These are phyloP conservation scores for Apodemia zela DNA, from an alignment of 2,888 invertebrate genomes.

Conservation along the genomic window DNA sequence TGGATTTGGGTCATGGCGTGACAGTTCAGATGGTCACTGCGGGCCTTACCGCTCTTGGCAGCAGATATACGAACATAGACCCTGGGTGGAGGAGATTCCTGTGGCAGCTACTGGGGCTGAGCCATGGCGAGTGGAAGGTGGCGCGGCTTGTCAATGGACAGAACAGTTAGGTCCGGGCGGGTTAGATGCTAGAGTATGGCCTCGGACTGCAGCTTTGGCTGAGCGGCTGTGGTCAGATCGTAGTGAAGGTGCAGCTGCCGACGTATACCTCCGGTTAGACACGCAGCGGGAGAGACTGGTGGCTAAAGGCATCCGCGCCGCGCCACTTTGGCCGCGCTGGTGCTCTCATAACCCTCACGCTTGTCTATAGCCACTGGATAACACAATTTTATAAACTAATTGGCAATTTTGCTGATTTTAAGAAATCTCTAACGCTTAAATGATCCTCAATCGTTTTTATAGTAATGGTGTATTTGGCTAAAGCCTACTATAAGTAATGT, in stretches of 20 bases:
- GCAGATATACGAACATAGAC: slow-evolving; percentile 90
- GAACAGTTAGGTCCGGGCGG: slow-evolving; percentile 89
- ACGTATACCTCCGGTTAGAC: slow-evolving; percentile 85
- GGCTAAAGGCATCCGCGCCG: slow-evolving; percentile 82
- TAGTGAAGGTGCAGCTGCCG: slow-evolving; percentile 72
- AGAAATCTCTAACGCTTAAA: slow-evolving; percentile 17
- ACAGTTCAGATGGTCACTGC: slow-evolving; percentile 91
- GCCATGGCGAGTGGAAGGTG: slow-evolving; percentile 83
- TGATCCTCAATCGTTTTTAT: neutral
- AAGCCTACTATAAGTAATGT: neutral
- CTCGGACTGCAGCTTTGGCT: slow-evolving; percentile 89
- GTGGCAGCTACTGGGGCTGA: slow-evolving; percentile 48
- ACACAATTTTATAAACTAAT: slow-evolving; percentile 7
- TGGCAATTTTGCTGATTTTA: neutral
- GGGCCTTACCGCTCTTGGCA: slow-evolving; percentile 94
- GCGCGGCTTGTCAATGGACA: slow-evolving; percentile 91
- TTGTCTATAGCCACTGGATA: slow-evolving; percentile 72
- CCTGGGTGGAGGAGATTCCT: slow-evolving; percentile 80
- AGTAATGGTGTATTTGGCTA: neutral
- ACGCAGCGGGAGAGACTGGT: slow-evolving; percentile 84
- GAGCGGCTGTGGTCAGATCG: slow-evolving; percentile 88
- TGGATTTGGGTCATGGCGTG: slow-evolving; percentile 92
- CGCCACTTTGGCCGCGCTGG: slow-evolving; percentile 89
- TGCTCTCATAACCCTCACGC: slow-evolving; percentile 87
- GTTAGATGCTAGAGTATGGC: slow-evolving; percentile 90